A percentile compares a stretch with the other conserved stretches of the same genome.
These are phyloP conservation scores for Standfussiana lucernea DNA, from an alignment of 2,888 invertebrate genomes.

Conservation along the genomic window DNA sequence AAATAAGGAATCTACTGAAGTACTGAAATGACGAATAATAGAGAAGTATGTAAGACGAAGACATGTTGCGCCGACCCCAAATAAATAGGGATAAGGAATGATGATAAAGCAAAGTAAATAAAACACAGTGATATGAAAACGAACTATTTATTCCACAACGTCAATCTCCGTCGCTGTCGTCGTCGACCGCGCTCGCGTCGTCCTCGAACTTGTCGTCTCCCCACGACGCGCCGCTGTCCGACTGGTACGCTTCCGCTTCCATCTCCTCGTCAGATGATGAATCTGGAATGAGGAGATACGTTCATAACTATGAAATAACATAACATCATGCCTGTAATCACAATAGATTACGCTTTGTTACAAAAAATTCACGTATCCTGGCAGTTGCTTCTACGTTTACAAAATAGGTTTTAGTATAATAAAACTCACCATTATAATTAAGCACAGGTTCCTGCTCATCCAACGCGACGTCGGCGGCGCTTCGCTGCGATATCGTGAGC, in stretches of 20 bases:
- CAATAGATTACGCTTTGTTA: no score
- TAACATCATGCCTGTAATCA: no score
- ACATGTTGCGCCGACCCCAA: no score
- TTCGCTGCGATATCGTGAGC: slow-evolving; percentile 79
- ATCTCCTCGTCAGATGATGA: slow-evolving; percentile 85
- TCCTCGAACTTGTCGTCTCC: slow-evolving; percentile 76
- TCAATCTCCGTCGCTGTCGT: slow-evolving; percentile 72
- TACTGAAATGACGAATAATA: no score
- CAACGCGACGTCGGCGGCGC: slow-evolving; percentile 48
- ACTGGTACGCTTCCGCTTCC: slow-evolving; percentile 80
- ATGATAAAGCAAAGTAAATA: background rate
- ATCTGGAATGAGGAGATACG: slow-evolving; percentile 70
- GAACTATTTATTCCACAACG: slow-evolving; percentile 64
- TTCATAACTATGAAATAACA: background rate
- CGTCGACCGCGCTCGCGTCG: slow-evolving; percentile 58
- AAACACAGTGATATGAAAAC: slow-evolving; percentile 57
- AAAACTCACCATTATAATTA: slow-evolving; percentile 81
- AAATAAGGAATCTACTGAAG: no score
- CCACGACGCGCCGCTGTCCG: slow-evolving; percentile 81
- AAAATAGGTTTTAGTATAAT: no score
- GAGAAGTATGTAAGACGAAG: no score
- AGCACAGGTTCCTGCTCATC: slow-evolving; percentile 77
- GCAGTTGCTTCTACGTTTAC: background rate
- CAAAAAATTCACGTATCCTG: background rate
- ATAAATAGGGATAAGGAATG: no score